These are phyloP conservation scores for Pteronura brasiliensis DNA, from an alignment of 2,113 vertebrate species.

Conservation along the genomic window DNA sequence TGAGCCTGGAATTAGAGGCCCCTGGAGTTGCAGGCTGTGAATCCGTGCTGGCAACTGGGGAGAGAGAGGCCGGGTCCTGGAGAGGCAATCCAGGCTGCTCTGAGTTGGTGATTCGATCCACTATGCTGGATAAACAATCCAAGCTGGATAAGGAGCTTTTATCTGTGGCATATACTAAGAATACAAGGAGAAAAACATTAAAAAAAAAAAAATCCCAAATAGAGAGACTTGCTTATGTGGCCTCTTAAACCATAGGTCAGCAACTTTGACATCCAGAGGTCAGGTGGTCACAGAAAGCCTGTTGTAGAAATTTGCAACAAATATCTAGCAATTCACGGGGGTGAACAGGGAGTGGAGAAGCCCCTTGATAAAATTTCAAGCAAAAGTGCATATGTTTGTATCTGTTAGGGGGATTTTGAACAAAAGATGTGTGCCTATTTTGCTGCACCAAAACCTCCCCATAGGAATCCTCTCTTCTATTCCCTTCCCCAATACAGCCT, in stretches of 20 bases:
- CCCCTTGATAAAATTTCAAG: neutral
- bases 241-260: slow-evolving; percentile 28
- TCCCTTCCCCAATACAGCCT: neutral
- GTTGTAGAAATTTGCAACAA: slow-evolving; percentile 35
- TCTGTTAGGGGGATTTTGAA: neutral
- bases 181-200: slow-evolving; percentile 15
- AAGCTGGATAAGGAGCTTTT: slow-evolving; percentile 90
- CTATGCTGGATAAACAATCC: slow-evolving; percentile 96
- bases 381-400: neutral
- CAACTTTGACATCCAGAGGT: slow-evolving; percentile 22
- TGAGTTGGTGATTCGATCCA: slow-evolving; percentile 92
- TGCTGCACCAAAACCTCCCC: neutral
- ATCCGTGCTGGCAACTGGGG: slow-evolving; percentile 85
- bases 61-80: slow-evolving; percentile 81
- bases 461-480: neutral
- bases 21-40: slow-evolving; percentile 90
- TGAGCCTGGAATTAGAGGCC: slow-evolving; percentile 85
- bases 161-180: slow-evolving; percentile 80
- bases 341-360: neutral
- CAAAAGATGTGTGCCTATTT: neutral
- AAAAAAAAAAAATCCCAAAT: neutral
- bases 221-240: slow-evolving; percentile 27
- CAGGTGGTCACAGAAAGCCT: slow-evolving; percentile 35
- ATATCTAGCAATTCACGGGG: neutral
- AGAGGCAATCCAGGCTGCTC: slow-evolving; percentile 80